These are phyloP conservation scores for Chiroxiphia lanceolata DNA, from an alignment of 2,797 vertebrate species.

Conservation along the genomic window DNA sequence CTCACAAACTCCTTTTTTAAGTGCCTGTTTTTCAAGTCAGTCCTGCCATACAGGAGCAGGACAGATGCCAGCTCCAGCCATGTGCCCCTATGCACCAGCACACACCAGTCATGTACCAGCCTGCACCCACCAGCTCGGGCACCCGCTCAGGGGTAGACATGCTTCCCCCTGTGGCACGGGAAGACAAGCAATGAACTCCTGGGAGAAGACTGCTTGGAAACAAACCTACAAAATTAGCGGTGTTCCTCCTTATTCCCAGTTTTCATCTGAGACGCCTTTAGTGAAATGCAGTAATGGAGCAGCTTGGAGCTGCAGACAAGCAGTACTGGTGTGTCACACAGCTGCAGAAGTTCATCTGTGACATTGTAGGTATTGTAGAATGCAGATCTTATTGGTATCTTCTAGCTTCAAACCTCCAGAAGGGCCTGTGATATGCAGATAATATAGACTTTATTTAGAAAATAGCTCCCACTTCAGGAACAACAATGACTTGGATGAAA, in stretches of 20 bases:
- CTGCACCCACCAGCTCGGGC: neutral
- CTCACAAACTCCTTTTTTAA: neutral
- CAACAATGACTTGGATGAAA: neutral
- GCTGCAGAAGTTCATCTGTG: neutral
- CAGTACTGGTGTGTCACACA: neutral
- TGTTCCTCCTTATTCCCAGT: neutral
- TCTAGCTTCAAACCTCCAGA: neutral
- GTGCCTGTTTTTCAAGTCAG: neutral
- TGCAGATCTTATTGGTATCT: neutral
- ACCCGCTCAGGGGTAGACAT: neutral
- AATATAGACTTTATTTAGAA: slow-evolving; percentile 13
- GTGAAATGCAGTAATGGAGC: neutral
- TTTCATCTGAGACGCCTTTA: neutral
- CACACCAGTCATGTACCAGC: accelerated
- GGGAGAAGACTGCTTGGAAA: neutral
- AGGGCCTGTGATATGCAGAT: neutral
- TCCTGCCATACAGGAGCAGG: neutral
- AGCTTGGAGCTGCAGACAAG: accelerated
- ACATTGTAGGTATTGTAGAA: neutral
- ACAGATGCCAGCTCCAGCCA: neutral
- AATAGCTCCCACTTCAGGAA: neutral
- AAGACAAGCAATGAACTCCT: neutral
- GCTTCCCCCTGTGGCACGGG: accelerated
- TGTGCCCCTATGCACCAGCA: neutral
- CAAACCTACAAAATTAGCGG: neutral